A percentile compares a stretch with the other conserved stretches of the same genome.
phyloP scores from a whole-genome alignment of 53 echinoderm and acorn worm genomes.

The Stichopus horrens region DNA sequence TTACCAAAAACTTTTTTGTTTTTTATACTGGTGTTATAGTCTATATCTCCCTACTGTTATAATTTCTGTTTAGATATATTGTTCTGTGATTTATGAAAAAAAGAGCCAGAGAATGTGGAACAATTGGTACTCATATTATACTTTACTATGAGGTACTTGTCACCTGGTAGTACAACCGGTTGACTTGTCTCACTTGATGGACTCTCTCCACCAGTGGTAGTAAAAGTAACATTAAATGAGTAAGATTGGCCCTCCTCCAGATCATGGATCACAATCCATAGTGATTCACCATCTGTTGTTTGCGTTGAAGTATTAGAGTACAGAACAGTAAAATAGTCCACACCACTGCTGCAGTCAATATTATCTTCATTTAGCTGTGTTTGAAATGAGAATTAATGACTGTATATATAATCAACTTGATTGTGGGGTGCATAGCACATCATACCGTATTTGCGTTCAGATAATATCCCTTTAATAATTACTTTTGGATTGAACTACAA shows the following conservation, averaged over 20 bases:
- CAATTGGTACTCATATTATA: no score
- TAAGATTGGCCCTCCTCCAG: neutral
- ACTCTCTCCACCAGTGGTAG: slow-evolving; percentile 8
- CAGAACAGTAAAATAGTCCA: neutral
- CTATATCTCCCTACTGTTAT: no score
- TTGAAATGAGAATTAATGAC: neutral
- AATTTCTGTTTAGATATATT: no score
- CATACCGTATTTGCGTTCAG: neutral
- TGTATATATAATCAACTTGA: neutral
- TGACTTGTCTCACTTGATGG: neutral
- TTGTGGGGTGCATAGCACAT: neutral
- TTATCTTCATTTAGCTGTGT: neutral
- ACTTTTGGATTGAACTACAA: neutral
- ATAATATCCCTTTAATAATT: neutral
- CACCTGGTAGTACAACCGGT: neutral
- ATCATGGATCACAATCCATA: neutral
- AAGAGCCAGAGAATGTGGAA: no score
- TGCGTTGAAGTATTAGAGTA: neutral
- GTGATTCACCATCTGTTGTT: neutral
- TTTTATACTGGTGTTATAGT: no score
- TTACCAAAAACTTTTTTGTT: no score
- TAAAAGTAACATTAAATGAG: neutral
- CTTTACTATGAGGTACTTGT: no score
- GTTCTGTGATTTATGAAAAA: no score
- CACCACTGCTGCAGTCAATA: neutral